phyloP scores from a whole-genome alignment of 2,888 invertebrate species.

The Acleris literana region DNA sequence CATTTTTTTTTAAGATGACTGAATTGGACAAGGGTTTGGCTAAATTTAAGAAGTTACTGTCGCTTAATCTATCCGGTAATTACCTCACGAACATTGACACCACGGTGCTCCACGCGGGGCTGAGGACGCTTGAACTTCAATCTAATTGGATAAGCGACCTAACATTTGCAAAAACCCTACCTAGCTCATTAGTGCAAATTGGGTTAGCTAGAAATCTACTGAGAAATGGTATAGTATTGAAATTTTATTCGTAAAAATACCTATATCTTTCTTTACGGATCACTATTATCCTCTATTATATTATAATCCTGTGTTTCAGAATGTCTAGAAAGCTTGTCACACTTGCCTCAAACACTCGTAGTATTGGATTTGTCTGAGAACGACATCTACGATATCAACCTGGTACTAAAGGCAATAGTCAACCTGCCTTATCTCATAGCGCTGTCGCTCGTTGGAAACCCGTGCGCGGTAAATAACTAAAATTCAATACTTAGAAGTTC shows the following conservation, averaged over 20 bases:
- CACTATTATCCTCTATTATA: background rate
- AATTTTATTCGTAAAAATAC: background rate
- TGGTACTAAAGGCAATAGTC: slow-evolving; percentile 63
- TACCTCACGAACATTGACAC: slow-evolving; percentile 60
- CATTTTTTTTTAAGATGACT: slow-evolving; percentile 66
- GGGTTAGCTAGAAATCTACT: slow-evolving; percentile 80
- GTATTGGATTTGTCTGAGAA: slow-evolving; percentile 83
- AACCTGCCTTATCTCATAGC: slow-evolving; percentile 65
- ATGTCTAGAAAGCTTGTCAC: slow-evolving; percentile 47
- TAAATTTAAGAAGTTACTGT: slow-evolving; percentile 65
- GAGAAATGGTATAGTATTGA: slow-evolving; percentile 51
- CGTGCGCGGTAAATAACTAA: slow-evolving; percentile 75
- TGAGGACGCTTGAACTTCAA: slow-evolving; percentile 77
- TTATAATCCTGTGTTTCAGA: slow-evolving; percentile 49
- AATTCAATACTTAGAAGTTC: slow-evolving; percentile 31
- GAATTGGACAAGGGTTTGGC: slow-evolving; percentile 64
- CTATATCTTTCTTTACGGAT: background rate
- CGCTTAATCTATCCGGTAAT: slow-evolving; percentile 76
- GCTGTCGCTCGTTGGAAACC: slow-evolving; percentile 82
- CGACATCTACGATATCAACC: slow-evolving; percentile 80
- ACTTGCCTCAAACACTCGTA: slow-evolving; percentile 54
- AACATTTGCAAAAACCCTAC: slow-evolving; percentile 59
- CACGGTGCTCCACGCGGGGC: slow-evolving; percentile 60
- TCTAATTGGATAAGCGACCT: slow-evolving; percentile 68
- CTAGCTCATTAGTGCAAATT: slow-evolving; percentile 70